Base-by-base conservation (phyloP, 2,888 invertebrate genomes). In the Dorcus hopei region DNA sequence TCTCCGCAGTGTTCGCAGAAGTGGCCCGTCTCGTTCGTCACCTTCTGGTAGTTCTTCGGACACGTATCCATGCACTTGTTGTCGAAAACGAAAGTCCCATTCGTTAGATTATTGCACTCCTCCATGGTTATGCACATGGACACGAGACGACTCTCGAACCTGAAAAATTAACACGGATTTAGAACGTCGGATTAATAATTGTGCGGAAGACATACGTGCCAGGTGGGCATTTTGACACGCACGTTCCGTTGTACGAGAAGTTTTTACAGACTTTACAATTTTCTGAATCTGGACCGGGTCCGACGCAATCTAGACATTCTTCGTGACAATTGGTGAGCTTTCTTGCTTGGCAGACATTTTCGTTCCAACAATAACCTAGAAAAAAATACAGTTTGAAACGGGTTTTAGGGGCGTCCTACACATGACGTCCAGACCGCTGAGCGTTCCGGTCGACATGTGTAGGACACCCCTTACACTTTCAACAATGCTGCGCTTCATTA, bases 301-400 rank as follows among this genome's bases (percentile, higher is more conserved):
- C 80, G 3, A 68, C 76, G 65, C 95, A 94, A 38, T 94, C 94
- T 5, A 94, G 75, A 73, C 96, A 96, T 72, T 91, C 83, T 1
- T 80, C 73, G 73, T 91, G 85, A 71, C 96, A 96, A 23, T 70
- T 54, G 23, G 62, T 62, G 14, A 54, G 74, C n/a, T 76, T 79
- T 40, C 80, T 72, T 49, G 74, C 80, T 49, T 87, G 85, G 59
- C 86, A 87, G 67, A 70, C 63, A 26, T 73, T 67, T 0, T 72
- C 65, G 42, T 77, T 79, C 82, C 83, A 82, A 63, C 83, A 83
- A 49, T 71, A 69, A 9, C 79, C 78, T 69, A 62, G 39, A 74
- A 70, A 40, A 54, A 62, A 57, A 33, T 14, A 14, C 6, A 11
- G 3, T 47, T 14, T 47, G 5, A 14, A 47, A 47, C 9, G 5